Conservation (phyloP, 2,113 vertebrate species). For the Lontra canadensis region DNA sequence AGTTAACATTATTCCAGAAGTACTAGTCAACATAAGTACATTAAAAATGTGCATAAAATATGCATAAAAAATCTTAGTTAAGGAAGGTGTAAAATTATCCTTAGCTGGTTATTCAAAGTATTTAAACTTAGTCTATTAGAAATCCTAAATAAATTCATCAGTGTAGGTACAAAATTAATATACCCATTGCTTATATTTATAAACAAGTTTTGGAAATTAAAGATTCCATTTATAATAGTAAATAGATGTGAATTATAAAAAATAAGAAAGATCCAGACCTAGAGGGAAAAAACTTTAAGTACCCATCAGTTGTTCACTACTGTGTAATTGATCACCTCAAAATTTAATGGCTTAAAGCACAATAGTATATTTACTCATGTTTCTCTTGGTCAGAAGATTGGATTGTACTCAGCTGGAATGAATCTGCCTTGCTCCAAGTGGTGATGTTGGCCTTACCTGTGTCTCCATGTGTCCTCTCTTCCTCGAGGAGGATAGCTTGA, state of each 20-base stretch:
- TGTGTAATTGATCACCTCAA: not conserved
- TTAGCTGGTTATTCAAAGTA: not conserved
- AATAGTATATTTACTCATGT: no score
- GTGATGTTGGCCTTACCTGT: not conserved
- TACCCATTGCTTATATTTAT: not conserved
- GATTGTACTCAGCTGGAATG: not conserved
- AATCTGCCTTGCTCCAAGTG: not conserved
- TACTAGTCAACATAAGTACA: not conserved
- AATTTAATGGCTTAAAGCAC: not conserved
- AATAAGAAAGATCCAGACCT: not conserved
- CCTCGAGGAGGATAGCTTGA: not conserved
- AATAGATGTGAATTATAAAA: not conserved
- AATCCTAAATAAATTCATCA: not conserved
- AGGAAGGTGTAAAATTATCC: not conserved
- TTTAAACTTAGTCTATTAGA: not conserved
- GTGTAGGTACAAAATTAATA: not conserved
- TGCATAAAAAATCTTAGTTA: not conserved
- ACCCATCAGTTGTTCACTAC: not conserved
- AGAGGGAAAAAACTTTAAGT: not conserved
- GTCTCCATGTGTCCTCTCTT: accelerated
- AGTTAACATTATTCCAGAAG: not conserved
- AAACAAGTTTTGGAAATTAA: not conserved
- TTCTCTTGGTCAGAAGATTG: not conserved
- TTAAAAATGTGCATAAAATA: not conserved
- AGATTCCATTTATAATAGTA: not conserved